Percentiles rank a stretch among this genome's conserved stretches.
These are phyloP conservation scores for Dysidea cf. avara DNA, from an alignment of 37 sponge, comb jelly and placozoan genomes.

Conservation along the genomic window DNA sequence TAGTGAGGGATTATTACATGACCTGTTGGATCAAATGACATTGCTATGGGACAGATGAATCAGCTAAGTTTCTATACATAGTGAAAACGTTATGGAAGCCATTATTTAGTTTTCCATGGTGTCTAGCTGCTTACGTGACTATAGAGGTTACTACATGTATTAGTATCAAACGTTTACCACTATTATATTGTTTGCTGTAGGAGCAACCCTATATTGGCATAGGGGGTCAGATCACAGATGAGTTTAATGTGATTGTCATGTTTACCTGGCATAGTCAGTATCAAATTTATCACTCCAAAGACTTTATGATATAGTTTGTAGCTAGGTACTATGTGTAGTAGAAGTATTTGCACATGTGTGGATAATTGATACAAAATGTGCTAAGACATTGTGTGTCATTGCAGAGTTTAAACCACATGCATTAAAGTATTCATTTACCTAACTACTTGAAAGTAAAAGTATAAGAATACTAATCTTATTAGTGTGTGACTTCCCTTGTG, in stretches of 20 bases:
- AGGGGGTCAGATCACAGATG: slow-evolving; percentile 84
- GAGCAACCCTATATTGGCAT: slow-evolving; percentile 64
- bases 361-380: too few species aligned
- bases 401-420: too few species aligned
- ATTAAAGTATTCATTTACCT: too few species aligned
- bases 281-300: slow-evolving; percentile 71
- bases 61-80: not conserved
- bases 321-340: too few species aligned
- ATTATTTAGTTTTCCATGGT: not conserved
- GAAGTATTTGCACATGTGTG: not conserved
- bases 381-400: too few species aligned
- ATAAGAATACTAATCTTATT: too few species aligned
- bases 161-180: not conserved
- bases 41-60: not conserved
- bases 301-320: slow-evolving; percentile 70
- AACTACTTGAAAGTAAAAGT: too few species aligned
- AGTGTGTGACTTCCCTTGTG: too few species aligned
- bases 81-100: not conserved
- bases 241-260: slow-evolving; percentile 82
- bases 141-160: too few species aligned
- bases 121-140: too few species aligned
- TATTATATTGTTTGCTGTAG: slow-evolving; percentile 14
- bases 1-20: too few species aligned
- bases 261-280: slow-evolving; percentile 78
- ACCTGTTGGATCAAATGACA: too few species aligned